Evolutionary conservation across 2,113 vertebrate species (phyloP).

Genomic region (Zeus faber): DNA sequence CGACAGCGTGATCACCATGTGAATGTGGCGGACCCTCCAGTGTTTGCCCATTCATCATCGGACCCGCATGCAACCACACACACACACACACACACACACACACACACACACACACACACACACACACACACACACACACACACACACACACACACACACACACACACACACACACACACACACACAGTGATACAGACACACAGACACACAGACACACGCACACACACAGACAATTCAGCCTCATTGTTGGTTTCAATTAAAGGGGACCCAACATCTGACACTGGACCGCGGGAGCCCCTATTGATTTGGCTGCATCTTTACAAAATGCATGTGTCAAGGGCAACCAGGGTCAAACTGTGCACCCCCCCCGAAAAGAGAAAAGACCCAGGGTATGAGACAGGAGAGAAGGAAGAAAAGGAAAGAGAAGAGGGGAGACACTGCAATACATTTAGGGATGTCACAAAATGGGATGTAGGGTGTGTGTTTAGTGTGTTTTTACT

Average conservation of each 20-base stretch:
- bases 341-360: constrained; percentile 67
- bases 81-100: constrained; percentile 5
- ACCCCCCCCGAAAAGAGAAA: constrained; percentile 21
- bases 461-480: too few species aligned
- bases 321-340: constrained; percentile 64
- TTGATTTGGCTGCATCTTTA: constrained; percentile 63
- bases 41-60: too few species aligned
- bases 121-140: constrained; percentile 4
- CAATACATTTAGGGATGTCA: too few species aligned
- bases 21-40: constrained; percentile 43
- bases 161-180: constrained; percentile 5
- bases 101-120: constrained; percentile 1
- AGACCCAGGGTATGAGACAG: too few species aligned
- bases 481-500: neutral
- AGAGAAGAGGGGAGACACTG: too few species aligned
- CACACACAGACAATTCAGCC: constrained; percentile 31
- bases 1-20: constrained; percentile 48
- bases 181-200: too few species aligned
- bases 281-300: constrained; percentile 46
- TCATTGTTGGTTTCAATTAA: constrained; percentile 64
- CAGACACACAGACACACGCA: constrained; percentile 18
- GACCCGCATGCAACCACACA: too few species aligned
- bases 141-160: too few species aligned
- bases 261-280: constrained; percentile 59
- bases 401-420: neutral